phyloP scores from a whole-genome alignment of 2,888 invertebrate genomes.

The Oxycera nigricornis region DNA sequence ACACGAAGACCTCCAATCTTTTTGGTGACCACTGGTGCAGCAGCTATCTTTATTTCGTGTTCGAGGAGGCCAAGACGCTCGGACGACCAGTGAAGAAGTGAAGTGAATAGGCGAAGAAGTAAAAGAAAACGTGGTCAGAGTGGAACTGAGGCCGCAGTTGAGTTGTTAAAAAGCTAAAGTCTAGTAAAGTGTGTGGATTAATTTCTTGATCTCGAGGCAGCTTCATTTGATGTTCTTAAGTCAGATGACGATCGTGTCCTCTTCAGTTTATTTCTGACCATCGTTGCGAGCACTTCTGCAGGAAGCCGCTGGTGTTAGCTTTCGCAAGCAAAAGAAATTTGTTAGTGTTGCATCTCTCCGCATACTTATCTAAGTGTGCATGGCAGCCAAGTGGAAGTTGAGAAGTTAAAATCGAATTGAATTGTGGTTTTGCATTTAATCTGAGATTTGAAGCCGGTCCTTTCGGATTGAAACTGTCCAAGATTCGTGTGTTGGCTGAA shows the following conservation, averaged over 20 bases:
- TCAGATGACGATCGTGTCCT: constrained; percentile 62
- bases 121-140: constrained; percentile 19
- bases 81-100: background rate
- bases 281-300: constrained; percentile 56
- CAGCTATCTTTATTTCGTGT: background rate
- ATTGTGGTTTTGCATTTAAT: constrained; percentile 5
- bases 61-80: background rate
- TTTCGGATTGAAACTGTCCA: constrained; percentile 16
- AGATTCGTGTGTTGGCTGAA: too few species aligned
- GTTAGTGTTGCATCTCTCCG: background rate
- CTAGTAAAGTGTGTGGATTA: constrained; percentile 44
- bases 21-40: constrained; percentile 17
- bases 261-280: constrained; percentile 63
- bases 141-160: constrained; percentile 9
- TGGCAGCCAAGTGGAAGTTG: background rate
- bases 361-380: constrained; percentile 3
- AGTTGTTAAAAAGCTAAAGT: constrained; percentile 36
- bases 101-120: constrained; percentile 3
- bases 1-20: background rate
- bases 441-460: constrained; percentile 28
- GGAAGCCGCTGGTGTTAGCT: constrained; percentile 28
- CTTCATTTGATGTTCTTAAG: constrained; percentile 59
- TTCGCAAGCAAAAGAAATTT: background rate
- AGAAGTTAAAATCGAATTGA: constrained; percentile 26
- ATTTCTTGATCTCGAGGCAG: constrained; percentile 44